Percentiles rank a stretch among this genome's conserved stretches.
phyloP scores from a whole-genome alignment of 2,113 vertebrate genomes.

The Agapornis roseicollis region DNA sequence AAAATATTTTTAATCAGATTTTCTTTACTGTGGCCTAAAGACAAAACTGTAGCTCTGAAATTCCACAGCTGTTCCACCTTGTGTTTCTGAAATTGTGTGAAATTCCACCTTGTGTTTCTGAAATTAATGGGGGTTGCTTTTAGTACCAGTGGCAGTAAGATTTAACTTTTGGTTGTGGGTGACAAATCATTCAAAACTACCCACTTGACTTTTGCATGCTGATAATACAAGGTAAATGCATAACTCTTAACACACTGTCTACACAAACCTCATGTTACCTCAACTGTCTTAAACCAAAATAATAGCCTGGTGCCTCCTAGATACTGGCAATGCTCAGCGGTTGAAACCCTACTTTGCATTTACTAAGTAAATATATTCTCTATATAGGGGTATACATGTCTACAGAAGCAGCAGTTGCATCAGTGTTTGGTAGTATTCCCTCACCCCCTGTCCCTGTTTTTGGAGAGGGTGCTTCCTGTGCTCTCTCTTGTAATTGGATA shows the following conservation, averaged over 20 bases:
- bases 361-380: not conserved
- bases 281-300: not conserved
- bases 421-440: not conserved
- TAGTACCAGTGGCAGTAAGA: not conserved
- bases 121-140: not conserved
- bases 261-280: not conserved
- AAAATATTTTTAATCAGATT: not conserved
- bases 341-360: not conserved
- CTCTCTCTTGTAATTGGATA: not conserved
- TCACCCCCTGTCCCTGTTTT: rapidly evolving
- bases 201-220: not conserved
- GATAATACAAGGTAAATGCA: not conserved
- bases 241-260: not conserved
- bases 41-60: not conserved
- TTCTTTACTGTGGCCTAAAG: not conserved
- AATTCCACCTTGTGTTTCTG: not conserved
- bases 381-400: not conserved
- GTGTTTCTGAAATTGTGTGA: not conserved
- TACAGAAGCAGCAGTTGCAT: not conserved
- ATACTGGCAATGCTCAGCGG: not conserved
- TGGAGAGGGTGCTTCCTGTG: not conserved
- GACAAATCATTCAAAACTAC: not conserved
- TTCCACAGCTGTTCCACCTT: not conserved
- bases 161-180: not conserved
- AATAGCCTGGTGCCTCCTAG: not conserved